Conservation (phyloP, 2,888 invertebrate genomes). For the Scaptomyza parva region DNA sequence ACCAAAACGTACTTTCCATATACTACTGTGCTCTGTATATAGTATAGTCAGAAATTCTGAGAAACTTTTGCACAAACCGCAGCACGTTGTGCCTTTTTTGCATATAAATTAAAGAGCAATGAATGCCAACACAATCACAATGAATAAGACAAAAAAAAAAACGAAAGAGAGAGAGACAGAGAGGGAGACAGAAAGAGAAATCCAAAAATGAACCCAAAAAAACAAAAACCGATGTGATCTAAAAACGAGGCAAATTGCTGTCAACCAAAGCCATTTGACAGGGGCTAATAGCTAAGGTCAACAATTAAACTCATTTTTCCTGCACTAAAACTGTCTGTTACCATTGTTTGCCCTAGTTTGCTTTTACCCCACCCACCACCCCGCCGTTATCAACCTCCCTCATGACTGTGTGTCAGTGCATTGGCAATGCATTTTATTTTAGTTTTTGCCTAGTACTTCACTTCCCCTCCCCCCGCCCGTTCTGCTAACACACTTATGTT, state of each 20-base stretch:
- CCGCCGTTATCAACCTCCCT: slow-evolving; percentile 35
- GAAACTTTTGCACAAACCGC: slow-evolving; percentile 61
- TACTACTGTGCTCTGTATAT: too few species aligned
- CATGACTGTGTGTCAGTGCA: slow-evolving; percentile 45
- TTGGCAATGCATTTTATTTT: slow-evolving; percentile 76
- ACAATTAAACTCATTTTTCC: slow-evolving; percentile 76
- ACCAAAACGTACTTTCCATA: slow-evolving; percentile 54
- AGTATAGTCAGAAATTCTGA: slow-evolving; percentile 55
- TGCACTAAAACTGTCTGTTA: slow-evolving; percentile 62
- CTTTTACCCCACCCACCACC: neutral
- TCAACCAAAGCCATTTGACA: slow-evolving; percentile 71
- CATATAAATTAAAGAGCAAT: slow-evolving; percentile 68
- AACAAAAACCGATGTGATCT: slow-evolving; percentile 7
- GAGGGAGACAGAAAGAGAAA: neutral
- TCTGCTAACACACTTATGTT: slow-evolving; percentile 25
- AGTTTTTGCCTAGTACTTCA: slow-evolving; percentile 49
- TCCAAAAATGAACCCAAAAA: slow-evolving; percentile 8
- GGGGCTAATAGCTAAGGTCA: slow-evolving; percentile 79
- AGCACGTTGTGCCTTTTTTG: slow-evolving; percentile 70
- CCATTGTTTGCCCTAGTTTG: slow-evolving; percentile 7
- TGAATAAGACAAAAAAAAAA: too few species aligned
- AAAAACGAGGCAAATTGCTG: slow-evolving; percentile 53
- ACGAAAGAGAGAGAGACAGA: slow-evolving; percentile 13
- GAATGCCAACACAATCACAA: slow-evolving; percentile 32
- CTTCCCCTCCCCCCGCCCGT: neutral